phyloP scores from a whole-genome alignment of 2,797 vertebrate genomes.

The Oreochromis mossambicus region DNA sequence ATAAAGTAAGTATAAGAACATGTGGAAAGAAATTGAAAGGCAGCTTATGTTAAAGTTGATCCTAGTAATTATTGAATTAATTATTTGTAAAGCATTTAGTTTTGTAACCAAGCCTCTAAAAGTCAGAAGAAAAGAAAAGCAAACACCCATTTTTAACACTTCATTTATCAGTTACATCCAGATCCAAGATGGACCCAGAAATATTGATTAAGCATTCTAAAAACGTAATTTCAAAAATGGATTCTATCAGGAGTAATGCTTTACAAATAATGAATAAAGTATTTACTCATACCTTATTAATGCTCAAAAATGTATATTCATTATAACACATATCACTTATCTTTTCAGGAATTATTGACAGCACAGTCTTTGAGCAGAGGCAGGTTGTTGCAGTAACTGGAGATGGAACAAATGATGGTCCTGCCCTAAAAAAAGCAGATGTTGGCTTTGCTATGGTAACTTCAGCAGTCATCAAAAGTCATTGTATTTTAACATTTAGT shows the following conservation, averaged over 20 bases:
- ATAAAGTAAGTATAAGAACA: background rate
- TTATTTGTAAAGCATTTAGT: background rate
- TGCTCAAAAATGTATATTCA: background rate
- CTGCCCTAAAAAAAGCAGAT: conserved; percentile 97
- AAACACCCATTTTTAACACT: background rate
- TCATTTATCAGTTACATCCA: background rate
- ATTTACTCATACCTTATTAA: background rate
- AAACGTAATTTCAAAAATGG: background rate
- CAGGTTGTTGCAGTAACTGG: conserved; percentile 98
- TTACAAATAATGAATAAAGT: background rate
- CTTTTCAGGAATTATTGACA: conserved; percentile 92
- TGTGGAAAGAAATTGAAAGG: background rate
- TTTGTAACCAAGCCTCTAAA: background rate
- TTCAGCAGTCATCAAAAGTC: background rate
- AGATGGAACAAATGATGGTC: conserved; percentile 96
- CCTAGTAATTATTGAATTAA: background rate
- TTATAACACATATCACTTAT: background rate
- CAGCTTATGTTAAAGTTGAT: background rate
- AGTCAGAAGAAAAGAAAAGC: background rate
- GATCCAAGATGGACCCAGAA: background rate
- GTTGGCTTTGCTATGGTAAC: conserved; percentile 98
- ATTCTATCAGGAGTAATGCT: background rate
- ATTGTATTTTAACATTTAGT: background rate
- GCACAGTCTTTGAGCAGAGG: conserved; percentile 88
- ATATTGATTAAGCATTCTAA: background rate